A percentile compares a stretch with the other conserved stretches of the same genome.
phyloP scores from a whole-genome alignment of 1,140 invertebrate species.

The Drosophila lacertosa region DNA sequence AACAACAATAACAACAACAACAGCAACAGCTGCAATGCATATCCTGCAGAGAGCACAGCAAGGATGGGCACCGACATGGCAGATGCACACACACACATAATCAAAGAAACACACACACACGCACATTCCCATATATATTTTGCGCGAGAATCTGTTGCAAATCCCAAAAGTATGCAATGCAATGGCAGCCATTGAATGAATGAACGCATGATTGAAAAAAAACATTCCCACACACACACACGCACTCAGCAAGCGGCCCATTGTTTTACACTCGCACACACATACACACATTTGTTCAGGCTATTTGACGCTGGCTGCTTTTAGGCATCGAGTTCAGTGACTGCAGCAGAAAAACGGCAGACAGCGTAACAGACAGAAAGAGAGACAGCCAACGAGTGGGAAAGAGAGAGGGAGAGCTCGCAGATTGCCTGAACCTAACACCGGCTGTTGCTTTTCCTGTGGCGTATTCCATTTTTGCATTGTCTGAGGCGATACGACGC shows the following conservation, averaged over 20 bases:
- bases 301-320: conserved; percentile 46
- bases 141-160: conserved; percentile 64
- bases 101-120: background rate
- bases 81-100: conserved; percentile 6
- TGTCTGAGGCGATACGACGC: conserved; percentile 67
- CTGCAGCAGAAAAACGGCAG: conserved; percentile 41
- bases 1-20: conserved; percentile 6
- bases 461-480: conserved; percentile 27
- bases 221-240: conserved; percentile 49
- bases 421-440: conserved; percentile 13
- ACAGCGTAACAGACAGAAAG: background rate
- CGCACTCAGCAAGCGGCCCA: conserved; percentile 43
- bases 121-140: background rate
- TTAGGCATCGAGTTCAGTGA: conserved; percentile 68
- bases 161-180: conserved; percentile 71
- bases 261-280: conserved; percentile 39
- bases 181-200: conserved; percentile 59
- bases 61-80: background rate
- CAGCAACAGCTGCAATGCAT: no score
- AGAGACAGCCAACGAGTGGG: background rate
- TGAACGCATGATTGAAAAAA: conserved; percentile 78
- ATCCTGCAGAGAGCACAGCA: background rate
- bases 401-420: background rate
- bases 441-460: conserved; percentile 59
- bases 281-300: conserved; percentile 24